Evolutionary conservation across 2,888 invertebrate species (phyloP), one percentile per base, ranked within the genome.

Genomic region (Incurvaria masculella): DNA sequence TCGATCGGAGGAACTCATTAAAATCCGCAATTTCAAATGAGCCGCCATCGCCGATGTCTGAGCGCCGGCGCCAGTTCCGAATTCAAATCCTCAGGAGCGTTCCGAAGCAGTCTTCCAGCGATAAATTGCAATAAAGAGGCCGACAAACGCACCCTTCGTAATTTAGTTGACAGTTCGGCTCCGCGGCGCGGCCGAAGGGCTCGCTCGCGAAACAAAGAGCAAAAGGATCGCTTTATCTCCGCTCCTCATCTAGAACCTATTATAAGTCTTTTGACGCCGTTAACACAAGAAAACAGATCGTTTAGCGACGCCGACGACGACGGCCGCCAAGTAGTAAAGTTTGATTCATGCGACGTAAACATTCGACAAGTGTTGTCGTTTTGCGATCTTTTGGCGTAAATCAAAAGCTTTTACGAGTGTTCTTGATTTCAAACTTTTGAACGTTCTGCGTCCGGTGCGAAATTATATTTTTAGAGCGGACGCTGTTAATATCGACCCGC

Each of bases 81-180:
- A 33, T 33, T 33, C 33, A 33, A 33, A 33, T 62, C 64, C 61
- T 58, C 54, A 51, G 57, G 56, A 58, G 44, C 38, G 33, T 21
- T 21, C 19, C 42, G 20, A 42, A 42, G n/a, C 21, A 38, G 19
- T 19, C 27, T 18, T 20, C 20, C 20, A 33, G 19, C 27, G 44
- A 44, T 19, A 46, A 27, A 46, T 46, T 46, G 39, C 40, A 39
- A 41, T 18, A 41, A 21, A 18, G 41, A 14, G 63, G 64, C 73
- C 71, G 70, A 72, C 74, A 72, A 73, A 70, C 69, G 70, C 59
- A 59, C 62, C 33, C 8, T n/a, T 6, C 57, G 71, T 72, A 70
- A 76, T 74, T 75, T 70, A 72, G 72, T 68, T 72, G 76, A 76
- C 76, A 73, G 69, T 65, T 63, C 56, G 48, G 55, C 58, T 54